These are phyloP conservation scores for Leuciscus waleckii DNA, from an alignment of 2,797 vertebrate species.

Conservation along the genomic window DNA sequence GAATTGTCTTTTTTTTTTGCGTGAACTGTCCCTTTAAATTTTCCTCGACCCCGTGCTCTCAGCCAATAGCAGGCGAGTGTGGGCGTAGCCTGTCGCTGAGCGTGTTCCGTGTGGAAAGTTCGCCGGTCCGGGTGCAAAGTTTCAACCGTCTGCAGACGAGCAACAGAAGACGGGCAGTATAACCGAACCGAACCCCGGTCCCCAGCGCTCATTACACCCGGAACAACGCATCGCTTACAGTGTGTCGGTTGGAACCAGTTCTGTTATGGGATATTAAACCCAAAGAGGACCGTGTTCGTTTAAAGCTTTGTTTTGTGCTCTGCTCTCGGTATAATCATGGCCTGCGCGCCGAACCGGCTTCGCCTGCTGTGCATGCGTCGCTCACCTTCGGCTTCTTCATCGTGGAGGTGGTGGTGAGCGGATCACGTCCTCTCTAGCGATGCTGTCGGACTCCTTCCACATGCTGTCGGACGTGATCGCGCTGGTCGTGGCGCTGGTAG, in stretches of 20 bases:
- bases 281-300: background rate
- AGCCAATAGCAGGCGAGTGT: slow-evolving; percentile 57
- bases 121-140: slow-evolving; percentile 97
- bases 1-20: accelerated
- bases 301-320: slow-evolving; percentile 30
- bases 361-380: slow-evolving; percentile 91
- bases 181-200: background rate
- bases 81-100: slow-evolving; percentile 62
- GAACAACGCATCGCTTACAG: background rate
- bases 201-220: background rate
- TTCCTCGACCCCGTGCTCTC: background rate
- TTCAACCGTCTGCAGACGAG: slow-evolving; percentile 91
- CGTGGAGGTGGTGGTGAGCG: slow-evolving; percentile 96
- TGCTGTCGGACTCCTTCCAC: slow-evolving; percentile 98
- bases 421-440: slow-evolving; percentile 91
- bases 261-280: slow-evolving; percentile 21
- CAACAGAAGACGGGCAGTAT: slow-evolving; percentile 47
- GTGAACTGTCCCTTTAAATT: background rate
- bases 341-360: slow-evolving; percentile 85
- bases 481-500: slow-evolving; percentile 92
- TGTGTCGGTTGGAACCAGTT: background rate
- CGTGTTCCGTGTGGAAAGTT: slow-evolving; percentile 96
- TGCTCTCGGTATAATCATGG: slow-evolving; percentile 71
- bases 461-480: slow-evolving; percentile 98
- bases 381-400: slow-evolving; percentile 95